Evolutionary conservation across 2,113 vertebrate genomes (phyloP), one percentile per base, ranked within the genome.

Genomic region (Maccullochella peelii): DNA sequence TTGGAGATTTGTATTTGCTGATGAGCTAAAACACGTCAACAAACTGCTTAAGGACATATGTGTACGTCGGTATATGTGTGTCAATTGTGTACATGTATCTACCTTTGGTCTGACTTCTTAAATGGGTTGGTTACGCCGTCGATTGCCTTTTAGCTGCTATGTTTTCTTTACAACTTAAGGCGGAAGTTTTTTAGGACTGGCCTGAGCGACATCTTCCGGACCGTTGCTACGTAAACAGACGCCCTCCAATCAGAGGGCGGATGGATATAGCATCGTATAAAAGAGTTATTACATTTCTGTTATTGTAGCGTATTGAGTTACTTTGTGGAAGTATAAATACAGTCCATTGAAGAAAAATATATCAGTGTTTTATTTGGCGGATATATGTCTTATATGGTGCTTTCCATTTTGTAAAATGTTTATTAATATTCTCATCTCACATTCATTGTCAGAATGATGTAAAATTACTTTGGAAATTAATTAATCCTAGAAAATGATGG

Each of bases 111-210:
- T 86, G 88, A 75, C 87, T 86, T 87, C 89, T 90, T 75, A 78
- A 83, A 74, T 50, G 8, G 57, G 57, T 50, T 52, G 81, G 77
- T 91, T 83, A 57, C 77, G 80, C 88, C 87, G 92, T 94, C 91
- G 89, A 78, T 70, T 71, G 79, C 69, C 84, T 89, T 86, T 91
- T 90, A 93, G 92, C 92, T 71, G 80, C 88, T 87, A 49, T 95
- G 93, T 94, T 94, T 94, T 94, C 93, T 94, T 92, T 93, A 94
- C 92, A 94, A 95, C 87, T 95, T 93, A 88, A 95, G 92, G 91
- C 94, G 94, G 94, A 95, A 95, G 94, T 95, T 94, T 95, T 94
- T 94, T 80, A 88, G 90, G 88, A 92, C 87, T 85, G 85, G 90
- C 86, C 88, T 74, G 62, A 83, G 84, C 86, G 91, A 93, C 94